These are phyloP conservation scores for Girardia tigrina DNA, from an alignment of 2,888 invertebrate genomes.

Conservation along the genomic window DNA sequence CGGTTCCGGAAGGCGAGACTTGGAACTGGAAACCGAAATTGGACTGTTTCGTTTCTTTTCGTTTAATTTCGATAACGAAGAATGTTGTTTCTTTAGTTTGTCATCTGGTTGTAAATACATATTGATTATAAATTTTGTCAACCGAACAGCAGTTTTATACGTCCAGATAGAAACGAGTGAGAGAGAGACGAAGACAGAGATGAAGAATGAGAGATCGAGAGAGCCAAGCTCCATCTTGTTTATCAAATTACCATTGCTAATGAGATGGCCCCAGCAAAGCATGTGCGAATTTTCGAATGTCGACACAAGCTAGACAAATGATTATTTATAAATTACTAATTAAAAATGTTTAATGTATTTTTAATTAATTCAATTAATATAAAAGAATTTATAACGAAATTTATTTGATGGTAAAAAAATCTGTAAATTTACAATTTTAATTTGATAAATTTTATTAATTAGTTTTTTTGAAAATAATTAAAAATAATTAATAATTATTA, in stretches of 20 bases:
- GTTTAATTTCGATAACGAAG: background rate
- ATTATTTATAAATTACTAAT: background rate
- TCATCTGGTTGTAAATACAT: constrained; percentile 18
- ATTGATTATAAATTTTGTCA: background rate
- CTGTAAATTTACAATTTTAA: too few relatives aligned
- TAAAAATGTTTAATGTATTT: background rate
- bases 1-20: background rate
- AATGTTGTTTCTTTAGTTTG: background rate
- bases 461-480: too few relatives aligned
- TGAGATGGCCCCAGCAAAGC: constrained; percentile 23
- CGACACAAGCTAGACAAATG: background rate
- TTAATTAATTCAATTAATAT: background rate
- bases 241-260: constrained; percentile 6
- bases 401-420: too few relatives aligned
- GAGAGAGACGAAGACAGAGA: too few relatives aligned
- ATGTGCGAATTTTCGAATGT: background rate
- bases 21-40: background rate
- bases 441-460: too few relatives aligned
- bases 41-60: background rate
- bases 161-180: background rate
- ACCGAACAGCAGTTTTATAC: background rate
- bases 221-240: too few relatives aligned
- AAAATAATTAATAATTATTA: too few relatives aligned
- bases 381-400: too few relatives aligned
- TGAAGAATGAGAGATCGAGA: too few relatives aligned